Conservation (phyloP, 2,888 invertebrate genomes). For the Linnaemya tessellans region DNA sequence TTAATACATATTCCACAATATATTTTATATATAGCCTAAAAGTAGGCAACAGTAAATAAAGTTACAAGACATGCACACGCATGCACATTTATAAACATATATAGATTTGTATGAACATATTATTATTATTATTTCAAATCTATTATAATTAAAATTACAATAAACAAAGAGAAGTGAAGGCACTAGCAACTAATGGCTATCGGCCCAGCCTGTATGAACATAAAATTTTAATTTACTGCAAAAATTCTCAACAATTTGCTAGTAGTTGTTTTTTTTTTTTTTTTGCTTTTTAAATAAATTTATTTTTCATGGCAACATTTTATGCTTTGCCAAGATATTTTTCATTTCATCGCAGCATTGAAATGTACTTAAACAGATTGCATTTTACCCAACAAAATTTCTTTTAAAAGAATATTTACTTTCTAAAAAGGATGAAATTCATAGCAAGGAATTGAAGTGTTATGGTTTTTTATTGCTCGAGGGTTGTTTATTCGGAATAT, state of each 20-base stretch:
- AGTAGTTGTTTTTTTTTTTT: not conserved
- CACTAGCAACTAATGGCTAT: no score
- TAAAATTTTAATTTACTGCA: not conserved
- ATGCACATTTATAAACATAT: not conserved
- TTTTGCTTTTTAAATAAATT: slow-evolving; percentile 1
- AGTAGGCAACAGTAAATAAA: slow-evolving; percentile 26
- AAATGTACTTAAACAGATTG: slow-evolving; percentile 6
- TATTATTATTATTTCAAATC: no score
- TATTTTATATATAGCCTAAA: not conserved
- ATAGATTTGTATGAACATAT: no score
- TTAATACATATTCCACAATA: not conserved
- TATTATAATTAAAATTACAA: no score
- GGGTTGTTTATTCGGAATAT: not conserved
- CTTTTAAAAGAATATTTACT: not conserved
- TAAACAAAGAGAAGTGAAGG: no score
- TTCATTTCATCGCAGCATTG: not conserved
- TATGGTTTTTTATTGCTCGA: slow-evolving; percentile 18
- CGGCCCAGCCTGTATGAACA: no score
- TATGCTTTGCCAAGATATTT: not conserved
- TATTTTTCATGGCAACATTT: not conserved
- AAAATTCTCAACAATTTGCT: not conserved
- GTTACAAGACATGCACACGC: not conserved
- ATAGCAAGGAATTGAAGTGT: slow-evolving; percentile 34
- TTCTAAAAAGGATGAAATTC: not conserved
- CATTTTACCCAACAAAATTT: not conserved